Evolutionary conservation across 2,888 invertebrate genomes (phyloP), one percentile per base, ranked within the genome.

Genomic region (Euplagia quadripunctaria): DNA sequence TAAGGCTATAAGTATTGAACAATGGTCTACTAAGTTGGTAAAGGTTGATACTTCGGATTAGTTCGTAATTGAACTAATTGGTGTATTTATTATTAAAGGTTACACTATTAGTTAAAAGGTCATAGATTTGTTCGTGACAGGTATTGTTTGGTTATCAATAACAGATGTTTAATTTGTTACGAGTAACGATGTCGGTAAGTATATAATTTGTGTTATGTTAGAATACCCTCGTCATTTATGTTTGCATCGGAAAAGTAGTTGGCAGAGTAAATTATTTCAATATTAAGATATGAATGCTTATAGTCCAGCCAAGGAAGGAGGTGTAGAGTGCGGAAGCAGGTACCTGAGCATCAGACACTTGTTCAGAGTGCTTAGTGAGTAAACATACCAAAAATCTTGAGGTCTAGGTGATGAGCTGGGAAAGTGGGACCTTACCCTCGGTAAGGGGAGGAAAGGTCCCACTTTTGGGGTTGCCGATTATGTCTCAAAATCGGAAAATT

Each of bases 1-100:
- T 81, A 79, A 80, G 70, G 71, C 76, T 74, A 65, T 79, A 80
- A 79, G 72, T 79, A 74, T 68, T 70, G 70, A 81, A 78, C 75
- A 78, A 82, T 78, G 63, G 71, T n/a, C 64, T 72, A 78, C 69
- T 49, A 41, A 79, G 77, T 79, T 80, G 63, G 71, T 71, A 73
- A 79, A 84, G 79, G 71, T 72, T 77, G 51, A 66, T 84, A 77
- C 72, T 74, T 75, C 55, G 70, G 70, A 79, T 64, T 79, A 77
- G 69, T 77, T 79, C 68, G 61, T 73, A 70, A 85, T 80, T 80
- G 67, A 77, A n/a, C n/a, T n/a, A n/a, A n/a, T n/a, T n/a, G n/a
- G n/a, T 77, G 67, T 76, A 74, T 82, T 79, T 73, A 73, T 76
- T 68, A 68, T 80, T 74, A 65, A 73, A 63, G 64, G 51, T 14